Evolutionary conservation across 1,140 invertebrate species (phyloP), one percentile per base, ranked within the genome.

Genomic region (Nymphalis io): DNA sequence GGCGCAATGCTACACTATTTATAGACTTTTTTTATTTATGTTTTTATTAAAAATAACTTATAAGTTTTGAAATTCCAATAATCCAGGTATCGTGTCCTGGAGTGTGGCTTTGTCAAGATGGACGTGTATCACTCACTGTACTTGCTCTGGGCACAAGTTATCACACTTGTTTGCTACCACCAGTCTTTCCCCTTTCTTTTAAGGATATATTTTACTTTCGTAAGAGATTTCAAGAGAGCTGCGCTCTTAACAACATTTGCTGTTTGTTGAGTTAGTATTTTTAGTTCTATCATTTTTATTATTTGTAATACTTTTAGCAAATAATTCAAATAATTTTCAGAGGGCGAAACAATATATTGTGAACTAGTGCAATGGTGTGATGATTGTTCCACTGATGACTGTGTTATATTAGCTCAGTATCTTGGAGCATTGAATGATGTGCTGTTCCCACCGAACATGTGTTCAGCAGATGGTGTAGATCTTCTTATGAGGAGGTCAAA

Each of bases 31-130:
- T 33, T 33, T 2, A 33, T 8, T 8, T 33, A 33, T 5, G 5
- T 5, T 33, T 33, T 33, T 33, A 23, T n/a, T 53, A 55, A 21
- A 33, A 33, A 8, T 33, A 2, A 5, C 27, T 33, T 8, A 33
- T 0, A 18, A 18, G 5, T 18, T 48, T n/a, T n/a, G 4, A 48
- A 48, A 18, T 0, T 48, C 3, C 10, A 16, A 48, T 48, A 27
- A 65, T 72, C 40, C 72, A 95, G 95, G 91, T 95, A 27, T 94
- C 94, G 70, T 95, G 95, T 90, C 95, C 95, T 11, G 95, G 95
- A 38, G 95, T 95, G 33, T 95, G 95, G 94, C 76, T 96, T 1
- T 95, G 95, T 86, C 94, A 94, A 61, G 95, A 94, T 86, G 95
- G 95, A 2, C 93, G 93, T 81, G 92, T 95, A 11, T 94, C 93